Evolutionary conservation across 2,797 vertebrate genomes (phyloP), one percentile per base, ranked within the genome.

Genomic region (Sylvilagus floridanus): DNA sequence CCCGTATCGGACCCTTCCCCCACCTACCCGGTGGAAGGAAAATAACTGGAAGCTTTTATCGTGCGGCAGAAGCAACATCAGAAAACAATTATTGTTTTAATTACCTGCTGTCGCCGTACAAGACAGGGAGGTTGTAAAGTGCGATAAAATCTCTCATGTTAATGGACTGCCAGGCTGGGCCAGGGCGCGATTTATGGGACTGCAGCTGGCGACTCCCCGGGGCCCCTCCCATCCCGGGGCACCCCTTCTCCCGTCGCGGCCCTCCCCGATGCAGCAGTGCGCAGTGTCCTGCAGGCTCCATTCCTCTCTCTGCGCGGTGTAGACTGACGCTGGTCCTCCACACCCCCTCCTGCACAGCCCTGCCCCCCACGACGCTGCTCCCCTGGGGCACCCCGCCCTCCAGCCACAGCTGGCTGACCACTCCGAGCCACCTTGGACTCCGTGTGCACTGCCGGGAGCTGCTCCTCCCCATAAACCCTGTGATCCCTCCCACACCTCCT

Each of bases 21-120:
- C 86, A 93, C 65, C 60, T 37, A 37, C 62, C 91, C 90, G 65
- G 84, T 47, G 68, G 96, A 96, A 95, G 83, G 96, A 95, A 97
- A 98, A 96, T 97, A 97, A 97, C 97, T 92, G 77, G 93, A 96
- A 97, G 84, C 97, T 97, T 97, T 96, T 96, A 97, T 98, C 81
- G 4, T 98, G 98, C 96, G 95, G 97, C 96, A 97, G 97, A 90
- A 62, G 93, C 77, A 76, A 97, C 98, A 98, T 98, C 98, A 98
- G 98, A 96, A 98, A 97, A 98, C 98, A 98, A 98, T 98, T 98
- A 98, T 96, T 97, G 97, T 97, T 98, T 98, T 98, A 98, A 98
- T 98, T 98, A 98, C 98, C 98, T 98, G 98, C 98, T 98, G 98
- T 98, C 82, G 35, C 97, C 94, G 92, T 73, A 17, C 96, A 97